A percentile compares a stretch with the other conserved stretches of the same genome.
These are phyloP conservation scores for Pollimyrus isidori DNA, from an alignment of 2,113 vertebrate species.

Conservation along the genomic window DNA sequence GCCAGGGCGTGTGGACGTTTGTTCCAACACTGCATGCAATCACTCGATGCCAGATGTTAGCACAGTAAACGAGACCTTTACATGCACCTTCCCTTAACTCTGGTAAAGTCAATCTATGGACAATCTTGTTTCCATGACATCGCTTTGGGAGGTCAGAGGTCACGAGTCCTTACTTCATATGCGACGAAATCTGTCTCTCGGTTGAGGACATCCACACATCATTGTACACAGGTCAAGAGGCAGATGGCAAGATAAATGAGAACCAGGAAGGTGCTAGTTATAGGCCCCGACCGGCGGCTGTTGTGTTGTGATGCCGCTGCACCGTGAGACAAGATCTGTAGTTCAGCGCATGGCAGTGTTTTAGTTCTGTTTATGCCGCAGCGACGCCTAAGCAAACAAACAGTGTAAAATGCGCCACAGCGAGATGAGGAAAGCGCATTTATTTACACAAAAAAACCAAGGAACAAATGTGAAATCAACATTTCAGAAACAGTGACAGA, in stretches of 20 bases:
- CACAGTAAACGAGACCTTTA: neutral
- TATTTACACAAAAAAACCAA: conserved; percentile 6
- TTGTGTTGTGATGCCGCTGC: neutral
- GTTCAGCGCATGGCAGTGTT: neutral
- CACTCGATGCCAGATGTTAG: neutral
- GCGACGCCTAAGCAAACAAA: neutral
- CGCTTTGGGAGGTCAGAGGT: neutral
- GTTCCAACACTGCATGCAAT: neutral
- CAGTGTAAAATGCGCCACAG: neutral
- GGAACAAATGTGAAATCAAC: conserved; percentile 17
- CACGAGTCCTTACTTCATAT: neutral
- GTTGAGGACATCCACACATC: neutral
- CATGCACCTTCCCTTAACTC: neutral
- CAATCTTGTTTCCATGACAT: neutral
- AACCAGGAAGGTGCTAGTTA: neutral
- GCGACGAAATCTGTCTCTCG: neutral
- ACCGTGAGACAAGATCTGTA: neutral
- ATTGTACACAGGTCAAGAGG: neutral
- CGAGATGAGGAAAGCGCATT: neutral
- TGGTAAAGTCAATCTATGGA: neutral
- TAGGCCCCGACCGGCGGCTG: neutral
- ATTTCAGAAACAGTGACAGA: conserved; percentile 12
- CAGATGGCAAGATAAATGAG: neutral
- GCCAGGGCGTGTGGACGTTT: neutral
- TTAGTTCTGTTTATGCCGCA: neutral